Base-by-base conservation (phyloP, 92 coral and sea anemone species). In the Siderastrea radians region DNA sequence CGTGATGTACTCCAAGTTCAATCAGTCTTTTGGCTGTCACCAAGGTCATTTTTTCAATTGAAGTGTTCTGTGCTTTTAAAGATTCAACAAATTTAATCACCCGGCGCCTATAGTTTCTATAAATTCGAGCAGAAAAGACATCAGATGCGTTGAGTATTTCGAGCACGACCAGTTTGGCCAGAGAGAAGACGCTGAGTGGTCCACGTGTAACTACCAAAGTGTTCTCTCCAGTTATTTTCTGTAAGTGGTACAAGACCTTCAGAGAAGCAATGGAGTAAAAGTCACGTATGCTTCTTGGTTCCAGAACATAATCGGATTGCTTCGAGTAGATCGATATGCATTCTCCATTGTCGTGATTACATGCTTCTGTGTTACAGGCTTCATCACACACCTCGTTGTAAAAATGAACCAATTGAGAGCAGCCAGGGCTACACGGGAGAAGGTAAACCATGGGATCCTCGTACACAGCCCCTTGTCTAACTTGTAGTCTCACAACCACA, bases 351-450 rank as follows among this genome's bases (percentile, higher is more conserved):
- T 91, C 94, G 59, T 64, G 82, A 55, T 77, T 47, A 49, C 94
- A 91, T 38, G 70, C 88, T 17, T 77, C 72, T n/a, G 84, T 86
- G 60, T 91, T 87, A 79, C 94, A 91, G 16, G 57, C 67, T 50
- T 63, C 16, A 59, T 91, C 88, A 77, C 94, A 91, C 1, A 91
- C 7, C 43, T 88, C 93, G 70, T 91, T 87, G 71, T 74, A 81
- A 53, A 81, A 78, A 72, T 91, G 88, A 15, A 4, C 7, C 46
- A 54, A 57, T 15, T 87, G 88, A n/a, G 76, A 77, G 15, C 94
- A 91, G 54, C 88, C 94, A 6, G 88, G 81, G 51, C 88, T 86
- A 72, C 94, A 91, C 15, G 91, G 88, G 6, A 38, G 80, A 45
- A 91, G 76, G 68, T 86, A 91, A 9, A 13, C 77, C 38, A 47